These are phyloP conservation scores for Hippoglossus hippoglossus DNA, from an alignment of 2,797 vertebrate genomes.

Conservation along the genomic window DNA sequence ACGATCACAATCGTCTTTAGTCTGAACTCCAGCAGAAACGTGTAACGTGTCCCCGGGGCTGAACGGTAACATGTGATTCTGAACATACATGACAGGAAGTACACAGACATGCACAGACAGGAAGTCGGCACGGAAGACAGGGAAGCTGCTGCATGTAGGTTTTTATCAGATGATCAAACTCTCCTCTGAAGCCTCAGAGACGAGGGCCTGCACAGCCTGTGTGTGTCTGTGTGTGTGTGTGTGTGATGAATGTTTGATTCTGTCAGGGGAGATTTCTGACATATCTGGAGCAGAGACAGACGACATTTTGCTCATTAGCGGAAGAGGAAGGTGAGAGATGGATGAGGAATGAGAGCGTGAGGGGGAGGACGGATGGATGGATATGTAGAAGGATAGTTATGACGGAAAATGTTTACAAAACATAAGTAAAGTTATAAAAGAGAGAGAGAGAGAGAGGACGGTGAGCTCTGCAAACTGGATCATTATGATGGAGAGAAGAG, in stretches of 20 bases:
- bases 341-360: constrained; percentile 23
- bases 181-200: constrained; percentile 34
- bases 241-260: constrained; percentile 74
- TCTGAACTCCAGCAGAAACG: not conserved
- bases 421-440: not conserved
- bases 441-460: not conserved
- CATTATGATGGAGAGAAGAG: constrained; percentile 8
- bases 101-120: not conserved
- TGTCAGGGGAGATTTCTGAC: constrained; percentile 69
- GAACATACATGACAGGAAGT: constrained; percentile 15
- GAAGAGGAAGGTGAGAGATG: constrained; percentile 61
- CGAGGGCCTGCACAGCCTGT: constrained; percentile 10
- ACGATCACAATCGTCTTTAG: not conserved
- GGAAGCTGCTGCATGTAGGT: not conserved
- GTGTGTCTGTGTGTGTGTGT: constrained; percentile 33
- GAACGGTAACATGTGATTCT: constrained; percentile 1
- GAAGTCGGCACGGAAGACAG: constrained; percentile 2
- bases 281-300: constrained; percentile 74
- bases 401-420: constrained; percentile 35
- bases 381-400: constrained; percentile 23
- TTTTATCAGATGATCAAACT: constrained; percentile 58
- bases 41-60: not conserved
- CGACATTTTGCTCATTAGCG: constrained; percentile 66
- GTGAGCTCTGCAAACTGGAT: constrained; percentile 13
- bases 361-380: constrained; percentile 31